Percentiles rank a stretch among this genome's conserved stretches.
These are phyloP conservation scores for Murina feae DNA, from an alignment of 2,113 vertebrate species.

Conservation along the genomic window DNA sequence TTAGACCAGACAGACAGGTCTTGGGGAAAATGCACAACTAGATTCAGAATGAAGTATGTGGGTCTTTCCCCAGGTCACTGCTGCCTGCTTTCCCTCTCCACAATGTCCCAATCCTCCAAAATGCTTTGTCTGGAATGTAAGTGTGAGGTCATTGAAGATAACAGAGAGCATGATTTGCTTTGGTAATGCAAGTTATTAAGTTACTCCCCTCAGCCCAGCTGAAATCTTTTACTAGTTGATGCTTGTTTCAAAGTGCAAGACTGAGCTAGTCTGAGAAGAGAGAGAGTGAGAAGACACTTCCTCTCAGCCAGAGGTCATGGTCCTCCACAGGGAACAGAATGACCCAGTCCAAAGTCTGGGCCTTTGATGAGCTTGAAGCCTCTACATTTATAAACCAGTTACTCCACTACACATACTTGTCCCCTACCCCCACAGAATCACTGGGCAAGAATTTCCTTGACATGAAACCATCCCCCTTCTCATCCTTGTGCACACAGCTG, in stretches of 20 bases:
- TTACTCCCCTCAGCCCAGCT: constrained; percentile 43
- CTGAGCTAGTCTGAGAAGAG: constrained; percentile 29
- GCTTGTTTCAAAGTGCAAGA: constrained; percentile 50
- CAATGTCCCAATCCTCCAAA: constrained; percentile 13
- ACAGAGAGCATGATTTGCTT: constrained; percentile 36
- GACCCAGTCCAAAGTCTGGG: neutral
- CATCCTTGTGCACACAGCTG: constrained; percentile 39
- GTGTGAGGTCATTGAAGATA: constrained; percentile 59
- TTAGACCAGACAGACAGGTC: neutral
- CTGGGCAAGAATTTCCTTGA: constrained; percentile 37
- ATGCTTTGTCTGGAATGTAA: constrained; percentile 42
- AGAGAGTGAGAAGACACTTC: constrained; percentile 31
- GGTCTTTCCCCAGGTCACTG: neutral
- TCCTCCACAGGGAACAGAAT: constrained; percentile 6
- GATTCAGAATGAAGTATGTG: neutral
- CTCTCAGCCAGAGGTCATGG: constrained; percentile 40
- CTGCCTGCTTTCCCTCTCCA: neutral
- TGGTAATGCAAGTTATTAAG: constrained; percentile 50
- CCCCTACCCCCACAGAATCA: neutral
- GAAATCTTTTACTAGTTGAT: constrained; percentile 57
- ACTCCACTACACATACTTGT: neutral
- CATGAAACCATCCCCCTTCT: constrained; percentile 7
- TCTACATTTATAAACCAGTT: constrained; percentile 30
- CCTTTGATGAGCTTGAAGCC: constrained; percentile 11
- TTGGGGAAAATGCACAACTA: neutral